These are phyloP conservation scores for Pseudorectes ferrugineus DNA, from an alignment of 2,113 vertebrate genomes.

Conservation along the genomic window DNA sequence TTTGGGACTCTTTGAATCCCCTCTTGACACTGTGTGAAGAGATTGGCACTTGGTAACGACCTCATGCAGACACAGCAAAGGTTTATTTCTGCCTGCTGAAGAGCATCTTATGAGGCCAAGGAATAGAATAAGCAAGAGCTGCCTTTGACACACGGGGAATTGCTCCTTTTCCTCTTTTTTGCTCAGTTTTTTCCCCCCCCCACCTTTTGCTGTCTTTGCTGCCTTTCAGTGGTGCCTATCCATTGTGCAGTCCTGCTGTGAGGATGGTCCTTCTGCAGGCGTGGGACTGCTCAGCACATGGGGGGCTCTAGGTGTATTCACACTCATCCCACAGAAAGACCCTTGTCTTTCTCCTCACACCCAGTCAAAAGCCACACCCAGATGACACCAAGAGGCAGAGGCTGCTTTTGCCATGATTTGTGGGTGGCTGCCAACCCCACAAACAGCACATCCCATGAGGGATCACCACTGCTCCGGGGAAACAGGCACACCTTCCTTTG, in stretches of 20 bases:
- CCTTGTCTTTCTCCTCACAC: neutral
- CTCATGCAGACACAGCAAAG: neutral
- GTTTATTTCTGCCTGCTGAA: neutral
- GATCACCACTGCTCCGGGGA: neutral
- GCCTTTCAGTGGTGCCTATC: neutral
- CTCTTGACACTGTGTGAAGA: neutral
- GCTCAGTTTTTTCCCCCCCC: neutral
- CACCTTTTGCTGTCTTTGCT: neutral
- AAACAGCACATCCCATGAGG: neutral
- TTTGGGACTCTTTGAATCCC: neutral
- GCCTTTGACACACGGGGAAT: neutral
- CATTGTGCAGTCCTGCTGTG: neutral
- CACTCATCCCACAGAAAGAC: neutral
- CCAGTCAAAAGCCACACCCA: neutral
- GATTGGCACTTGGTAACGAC: neutral
- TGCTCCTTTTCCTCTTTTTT: neutral
- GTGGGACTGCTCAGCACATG: neutral
- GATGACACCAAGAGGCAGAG: accelerated
- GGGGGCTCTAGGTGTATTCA: neutral
- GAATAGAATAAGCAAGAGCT: neutral
- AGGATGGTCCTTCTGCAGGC: neutral
- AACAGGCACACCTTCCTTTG: neutral
- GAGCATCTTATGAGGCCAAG: neutral
- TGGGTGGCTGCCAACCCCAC: neutral
- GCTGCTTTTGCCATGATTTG: neutral